Percentiles rank a stretch among this genome's conserved stretches.
Conservation (phyloP, 2,888 invertebrate genomes). For the Creontiades dilutus region DNA sequence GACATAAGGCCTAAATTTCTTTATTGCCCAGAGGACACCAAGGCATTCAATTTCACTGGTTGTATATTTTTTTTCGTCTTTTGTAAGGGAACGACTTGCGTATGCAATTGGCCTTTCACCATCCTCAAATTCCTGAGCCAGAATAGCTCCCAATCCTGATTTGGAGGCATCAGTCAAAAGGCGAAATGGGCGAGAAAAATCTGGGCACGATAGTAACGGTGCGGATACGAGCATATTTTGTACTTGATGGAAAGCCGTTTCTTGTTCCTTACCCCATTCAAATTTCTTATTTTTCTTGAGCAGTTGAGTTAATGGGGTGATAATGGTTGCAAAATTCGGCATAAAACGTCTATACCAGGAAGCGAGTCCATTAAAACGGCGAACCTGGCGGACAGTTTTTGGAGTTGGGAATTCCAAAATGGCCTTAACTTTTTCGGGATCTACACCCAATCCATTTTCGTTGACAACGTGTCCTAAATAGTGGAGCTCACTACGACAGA, state of each 20-base stretch:
- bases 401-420: no score
- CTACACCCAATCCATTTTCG: no score
- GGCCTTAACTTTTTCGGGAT: no score
- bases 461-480: no score
- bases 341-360: no score
- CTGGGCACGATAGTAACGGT: conserved; percentile 73
- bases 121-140: conserved; percentile 75
- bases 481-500: no score
- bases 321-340: no score
- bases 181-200: conserved; percentile 71
- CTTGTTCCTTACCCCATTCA: conserved; percentile 69
- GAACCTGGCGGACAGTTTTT: no score
- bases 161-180: conserved; percentile 74
- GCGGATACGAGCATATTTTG: conserved; percentile 59
- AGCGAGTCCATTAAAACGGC: no score
- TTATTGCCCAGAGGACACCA: conserved; percentile 75
- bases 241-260: conserved; percentile 65
- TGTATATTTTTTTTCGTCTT: conserved; percentile 75
- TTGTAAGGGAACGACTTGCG: conserved; percentile 74
- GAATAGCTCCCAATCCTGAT: conserved; percentile 72
- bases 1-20: conserved; percentile 73
- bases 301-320: no score
- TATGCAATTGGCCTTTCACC: conserved; percentile 75
- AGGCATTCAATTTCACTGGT: conserved; percentile 76
- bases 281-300: no score